These are phyloP conservation scores for Sebastes nivosus DNA, from an alignment of 2,797 vertebrate genomes.

Conservation along the genomic window DNA sequence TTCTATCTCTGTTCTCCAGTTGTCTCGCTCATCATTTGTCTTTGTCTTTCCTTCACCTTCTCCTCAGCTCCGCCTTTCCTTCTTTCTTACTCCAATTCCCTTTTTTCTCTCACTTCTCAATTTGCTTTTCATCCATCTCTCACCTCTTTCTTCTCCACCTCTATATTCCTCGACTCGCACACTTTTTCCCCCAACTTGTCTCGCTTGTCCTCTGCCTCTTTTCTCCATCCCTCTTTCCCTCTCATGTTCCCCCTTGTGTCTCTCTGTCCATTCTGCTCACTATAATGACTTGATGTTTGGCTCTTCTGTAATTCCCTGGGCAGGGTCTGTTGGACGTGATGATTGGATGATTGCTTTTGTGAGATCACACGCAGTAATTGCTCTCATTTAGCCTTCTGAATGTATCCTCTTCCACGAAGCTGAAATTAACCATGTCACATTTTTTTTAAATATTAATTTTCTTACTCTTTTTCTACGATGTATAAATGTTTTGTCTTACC, in stretches of 20 bases:
- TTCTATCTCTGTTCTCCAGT: conserved; percentile 36
- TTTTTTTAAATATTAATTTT: not conserved
- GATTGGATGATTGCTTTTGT: conserved; percentile 57
- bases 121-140: conserved; percentile 31
- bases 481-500: not conserved
- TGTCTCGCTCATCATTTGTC: conserved; percentile 37
- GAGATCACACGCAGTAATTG: conserved; percentile 47
- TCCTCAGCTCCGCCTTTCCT: conserved; percentile 6
- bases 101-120: not conserved
- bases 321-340: conserved; percentile 30
- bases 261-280: conserved; percentile 21
- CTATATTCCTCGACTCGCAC: not conserved
- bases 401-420: conserved; percentile 15
- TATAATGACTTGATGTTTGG: conserved; percentile 39
- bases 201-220: conserved; percentile 5
- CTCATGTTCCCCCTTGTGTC: conserved; percentile 7
- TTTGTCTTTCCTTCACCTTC: conserved; percentile 31
- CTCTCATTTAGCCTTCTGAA: conserved; percentile 48
- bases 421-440: conserved; percentile 13
- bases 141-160: not conserved
- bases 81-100: not conserved
- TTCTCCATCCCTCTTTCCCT: not conserved
- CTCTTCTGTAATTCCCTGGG: conserved; percentile 50
- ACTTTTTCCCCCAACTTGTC: conserved; percentile 1
- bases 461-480: not conserved